These are phyloP conservation scores for Sphyrna mokarran DNA, from an alignment of 2,113 vertebrate species.

Conservation along the genomic window DNA sequence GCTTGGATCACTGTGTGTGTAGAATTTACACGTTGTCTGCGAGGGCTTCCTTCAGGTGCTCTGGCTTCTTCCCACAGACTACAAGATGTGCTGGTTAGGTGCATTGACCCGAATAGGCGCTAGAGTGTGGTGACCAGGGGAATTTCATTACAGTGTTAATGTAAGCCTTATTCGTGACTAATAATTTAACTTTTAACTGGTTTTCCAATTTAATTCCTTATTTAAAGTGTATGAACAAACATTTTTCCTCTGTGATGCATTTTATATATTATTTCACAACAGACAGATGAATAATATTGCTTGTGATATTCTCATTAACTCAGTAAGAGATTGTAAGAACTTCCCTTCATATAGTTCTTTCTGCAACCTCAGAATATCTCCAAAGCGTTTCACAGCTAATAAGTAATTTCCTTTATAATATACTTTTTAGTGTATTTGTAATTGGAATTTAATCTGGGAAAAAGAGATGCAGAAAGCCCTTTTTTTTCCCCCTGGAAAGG, in stretches of 20 bases:
- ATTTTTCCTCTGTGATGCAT: neutral
- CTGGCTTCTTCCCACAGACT: too few species aligned
- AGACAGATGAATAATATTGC: neutral
- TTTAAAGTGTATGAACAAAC: neutral
- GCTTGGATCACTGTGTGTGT: too few species aligned
- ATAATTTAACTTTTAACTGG: too few species aligned
- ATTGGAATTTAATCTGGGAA: neutral
- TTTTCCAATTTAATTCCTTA: neutral
- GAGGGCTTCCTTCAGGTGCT: too few species aligned
- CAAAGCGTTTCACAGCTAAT: neutral
- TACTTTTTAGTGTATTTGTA: neutral
- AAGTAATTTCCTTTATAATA: neutral
- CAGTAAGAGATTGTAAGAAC: neutral
- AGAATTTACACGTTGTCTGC: too few species aligned
- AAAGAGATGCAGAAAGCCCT: neutral
- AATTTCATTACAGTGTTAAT: too few species aligned
- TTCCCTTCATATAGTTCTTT: neutral
- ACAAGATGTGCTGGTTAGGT: too few species aligned
- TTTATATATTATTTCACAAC: neutral
- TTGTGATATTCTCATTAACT: neutral
- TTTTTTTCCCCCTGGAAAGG: too few species aligned
- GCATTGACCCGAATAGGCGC: too few species aligned
- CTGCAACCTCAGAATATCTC: neutral
- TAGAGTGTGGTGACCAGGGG: too few species aligned
- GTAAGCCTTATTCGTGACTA: too few species aligned